Evolutionary conservation across 2,888 invertebrate species (phyloP), one percentile per base, ranked within the genome.

Genomic region (Mimachlamys varia): DNA sequence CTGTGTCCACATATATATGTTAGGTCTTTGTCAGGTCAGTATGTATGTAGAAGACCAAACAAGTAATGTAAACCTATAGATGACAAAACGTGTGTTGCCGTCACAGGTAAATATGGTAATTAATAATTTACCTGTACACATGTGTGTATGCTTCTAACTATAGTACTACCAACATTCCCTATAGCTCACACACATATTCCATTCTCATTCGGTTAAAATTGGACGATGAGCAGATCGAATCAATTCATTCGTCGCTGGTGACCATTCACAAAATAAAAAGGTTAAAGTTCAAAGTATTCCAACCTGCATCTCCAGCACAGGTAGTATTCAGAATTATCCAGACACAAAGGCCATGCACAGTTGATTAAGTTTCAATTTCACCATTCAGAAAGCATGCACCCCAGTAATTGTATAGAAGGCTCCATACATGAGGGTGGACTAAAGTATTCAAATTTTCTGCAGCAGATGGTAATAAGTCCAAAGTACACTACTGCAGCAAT

Each of bases 21-120:
- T 58, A 76, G 76, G 76, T 76, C 12, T 76, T 27, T 10, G 27
- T 76, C 27, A 76, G 27, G 76, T 33, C 12, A 76, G 33, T 76
- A 33, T 76, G 33, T 27, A 33, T 76, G 33, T 27, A 33, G 76
- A 12, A 76, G 27, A 76, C 76, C 76, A 76, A 76, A 33, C 27
- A 76, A 27, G 27, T 58, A 58, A 22, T 58, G 58, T 19, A 76
- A 76, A 19, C 27, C 76, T 76, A 1, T 53, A 17, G 53, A 12
- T 53, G 19, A 17, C 13, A 53, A 53, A 53, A 53, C 2, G 76
- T 76, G 13, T 76, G 76, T 76, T 27, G 12, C 76, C 27, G 76
- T 76, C 76, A 76, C 76, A 76, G 76, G 76, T 76, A 76, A 76
- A 76, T 76, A 76, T 33, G 76, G 33, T 76, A 76, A 76, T 76